Conservation (phyloP, 2,797 vertebrate genomes). For the Morus bassanus region DNA sequence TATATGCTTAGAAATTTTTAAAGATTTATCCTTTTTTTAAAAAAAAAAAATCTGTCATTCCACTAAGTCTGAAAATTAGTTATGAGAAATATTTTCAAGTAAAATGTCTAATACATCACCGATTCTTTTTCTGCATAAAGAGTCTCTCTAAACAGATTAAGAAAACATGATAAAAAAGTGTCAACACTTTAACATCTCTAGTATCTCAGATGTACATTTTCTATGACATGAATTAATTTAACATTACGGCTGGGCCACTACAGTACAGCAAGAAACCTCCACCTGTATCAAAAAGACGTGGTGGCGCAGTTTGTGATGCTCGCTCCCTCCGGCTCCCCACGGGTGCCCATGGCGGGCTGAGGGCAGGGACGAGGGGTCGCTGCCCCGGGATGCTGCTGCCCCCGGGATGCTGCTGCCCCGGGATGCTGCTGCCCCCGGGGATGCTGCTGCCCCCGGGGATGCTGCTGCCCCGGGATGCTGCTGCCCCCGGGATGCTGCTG, state of each 20-base stretch:
- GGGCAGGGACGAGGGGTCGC: not conserved
- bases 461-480: too few relatives aligned
- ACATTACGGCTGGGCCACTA: not conserved
- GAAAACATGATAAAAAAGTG: rapidly evolving
- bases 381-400: rapidly evolving
- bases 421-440: too few relatives aligned
- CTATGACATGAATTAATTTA: not conserved
- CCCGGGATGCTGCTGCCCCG: too few relatives aligned
- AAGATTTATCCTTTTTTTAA: not conserved
- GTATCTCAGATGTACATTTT: not conserved
- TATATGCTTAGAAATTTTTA: not conserved
- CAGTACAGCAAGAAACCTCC: not conserved
- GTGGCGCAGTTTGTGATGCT: not conserved
- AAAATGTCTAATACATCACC: not conserved
- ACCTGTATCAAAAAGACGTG: rapidly evolving
- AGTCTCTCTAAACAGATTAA: not conserved
- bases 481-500: too few relatives aligned
- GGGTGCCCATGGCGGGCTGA: not conserved
- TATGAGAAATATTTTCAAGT: not conserved
- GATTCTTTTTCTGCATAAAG: not conserved
- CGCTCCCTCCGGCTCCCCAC: not conserved
- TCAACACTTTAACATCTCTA: not conserved
- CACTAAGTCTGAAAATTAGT: not conserved
- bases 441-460: too few relatives aligned
- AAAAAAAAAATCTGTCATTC: not conserved